Percentiles rank a stretch among this genome's conserved stretches.
phyloP scores from a whole-genome alignment of 2,888 invertebrate genomes.

The Endomychus coccineus region DNA sequence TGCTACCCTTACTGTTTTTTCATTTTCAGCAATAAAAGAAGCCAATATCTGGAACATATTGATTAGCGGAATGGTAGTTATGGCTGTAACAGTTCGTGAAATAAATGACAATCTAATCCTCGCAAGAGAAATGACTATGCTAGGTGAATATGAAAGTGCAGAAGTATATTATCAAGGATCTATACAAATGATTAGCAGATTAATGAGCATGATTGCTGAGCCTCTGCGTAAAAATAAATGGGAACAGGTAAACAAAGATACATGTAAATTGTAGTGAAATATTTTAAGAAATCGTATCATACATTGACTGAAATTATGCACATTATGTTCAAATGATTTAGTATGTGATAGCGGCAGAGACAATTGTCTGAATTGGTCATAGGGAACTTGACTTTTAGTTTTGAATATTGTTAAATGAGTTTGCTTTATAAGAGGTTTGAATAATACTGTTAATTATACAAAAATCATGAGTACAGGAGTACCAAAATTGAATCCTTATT shows the following conservation, averaged over 20 bases:
- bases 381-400: no score
- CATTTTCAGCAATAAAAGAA: no score
- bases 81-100: slow-evolving; percentile 85
- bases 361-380: no score
- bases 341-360: no score
- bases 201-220: slow-evolving; percentile 73
- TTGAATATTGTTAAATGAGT: no score
- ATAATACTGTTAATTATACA: no score
- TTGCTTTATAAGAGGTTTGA: no score
- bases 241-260: slow-evolving; percentile 62
- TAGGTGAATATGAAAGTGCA: slow-evolving; percentile 93
- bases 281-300: neutral
- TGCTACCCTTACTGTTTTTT: no score
- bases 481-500: no score
- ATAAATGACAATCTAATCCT: slow-evolving; percentile 92
- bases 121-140: slow-evolving; percentile 89
- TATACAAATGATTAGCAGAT: slow-evolving; percentile 81
- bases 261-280: neutral
- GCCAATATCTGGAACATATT: no score
- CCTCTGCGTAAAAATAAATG: slow-evolving; percentile 78
- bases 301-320: no score
- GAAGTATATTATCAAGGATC: slow-evolving; percentile 90
- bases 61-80: slow-evolving; percentile 47
- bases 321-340: slow-evolving; percentile 2
- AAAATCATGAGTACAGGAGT: no score